Percentiles rank a stretch among this genome's conserved stretches.
Conservation (phyloP, 37 sponge, comb jelly and placozoan species). For the Bolinopsis microptera region DNA sequence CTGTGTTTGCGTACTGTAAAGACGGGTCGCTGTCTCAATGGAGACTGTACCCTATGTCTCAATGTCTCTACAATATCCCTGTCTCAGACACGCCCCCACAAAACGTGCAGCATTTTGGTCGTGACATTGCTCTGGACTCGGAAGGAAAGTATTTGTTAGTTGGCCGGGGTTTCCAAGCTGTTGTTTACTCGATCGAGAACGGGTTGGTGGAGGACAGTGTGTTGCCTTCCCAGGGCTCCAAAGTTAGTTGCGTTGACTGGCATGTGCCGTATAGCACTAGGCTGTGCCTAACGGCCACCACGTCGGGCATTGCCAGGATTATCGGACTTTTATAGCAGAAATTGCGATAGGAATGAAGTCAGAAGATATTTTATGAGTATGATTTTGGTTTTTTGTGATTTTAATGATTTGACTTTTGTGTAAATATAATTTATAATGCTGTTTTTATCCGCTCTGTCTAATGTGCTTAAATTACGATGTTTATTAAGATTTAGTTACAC, state of each 20-base stretch:
- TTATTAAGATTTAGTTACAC: neutral
- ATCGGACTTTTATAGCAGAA: neutral
- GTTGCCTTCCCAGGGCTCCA: slow-evolving; percentile 19
- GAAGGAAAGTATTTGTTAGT: slow-evolving; percentile 18
- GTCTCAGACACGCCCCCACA: neutral
- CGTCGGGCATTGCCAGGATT: slow-evolving; percentile 16
- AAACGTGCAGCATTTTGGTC: neutral
- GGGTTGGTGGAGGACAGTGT: slow-evolving; percentile 31
- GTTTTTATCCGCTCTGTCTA: too few species aligned
- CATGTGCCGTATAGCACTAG: slow-evolving; percentile 42
- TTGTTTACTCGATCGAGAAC: neutral
- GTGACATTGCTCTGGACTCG: slow-evolving; percentile 33
- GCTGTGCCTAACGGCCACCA: slow-evolving; percentile 22
- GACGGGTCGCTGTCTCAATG: slow-evolving; percentile 1
- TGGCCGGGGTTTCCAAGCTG: neutral
- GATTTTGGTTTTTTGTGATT: neutral
- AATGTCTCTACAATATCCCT: slow-evolving; percentile 35
- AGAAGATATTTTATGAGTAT: neutral
- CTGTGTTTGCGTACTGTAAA: slow-evolving; percentile 72
- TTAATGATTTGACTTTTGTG: neutral
- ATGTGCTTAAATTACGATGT: neutral
- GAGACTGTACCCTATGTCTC: slow-evolving; percentile 51
- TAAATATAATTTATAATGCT: neutral
- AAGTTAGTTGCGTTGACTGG: neutral
- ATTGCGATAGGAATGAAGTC: neutral